A percentile compares a stretch with the other conserved stretches of the same genome.
These are phyloP conservation scores for Pluvialis apricaria DNA, from an alignment of 2,113 vertebrate species.

Conservation along the genomic window DNA sequence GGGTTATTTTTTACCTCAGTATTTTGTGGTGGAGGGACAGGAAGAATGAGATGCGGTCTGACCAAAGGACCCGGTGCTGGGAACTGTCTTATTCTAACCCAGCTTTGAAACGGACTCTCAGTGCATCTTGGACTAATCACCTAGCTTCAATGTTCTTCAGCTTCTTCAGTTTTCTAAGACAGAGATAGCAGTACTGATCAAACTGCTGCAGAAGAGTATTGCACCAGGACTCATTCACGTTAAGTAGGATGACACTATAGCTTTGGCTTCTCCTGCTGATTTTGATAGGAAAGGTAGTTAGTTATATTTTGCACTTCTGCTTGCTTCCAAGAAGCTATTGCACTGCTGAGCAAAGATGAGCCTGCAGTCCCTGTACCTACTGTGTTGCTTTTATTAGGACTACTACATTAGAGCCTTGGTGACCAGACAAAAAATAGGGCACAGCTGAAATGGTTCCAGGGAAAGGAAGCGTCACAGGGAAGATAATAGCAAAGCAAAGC, in stretches of 20 bases:
- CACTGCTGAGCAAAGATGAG: constrained; percentile 49
- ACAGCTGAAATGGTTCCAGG: constrained; percentile 15
- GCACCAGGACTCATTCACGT: neutral
- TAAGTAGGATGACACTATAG: neutral
- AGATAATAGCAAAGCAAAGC: neutral
- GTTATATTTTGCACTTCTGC: constrained; percentile 46
- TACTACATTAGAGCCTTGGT: constrained; percentile 22
- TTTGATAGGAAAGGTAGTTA: constrained; percentile 37
- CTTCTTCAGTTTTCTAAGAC: neutral
- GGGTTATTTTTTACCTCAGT: neutral
- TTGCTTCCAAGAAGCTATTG: constrained; percentile 41
- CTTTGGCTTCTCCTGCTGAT: constrained; percentile 39
- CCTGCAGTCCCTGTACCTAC: constrained; percentile 17
- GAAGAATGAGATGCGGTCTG: neutral
- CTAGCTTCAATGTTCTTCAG: neutral
- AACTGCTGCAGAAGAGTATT: neutral
- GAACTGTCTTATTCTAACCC: neutral
- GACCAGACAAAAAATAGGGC: constrained; percentile 34
- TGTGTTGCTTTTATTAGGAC: constrained; percentile 55
- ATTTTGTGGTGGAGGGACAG: neutral
- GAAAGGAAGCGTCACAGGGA: neutral
- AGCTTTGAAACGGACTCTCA: neutral
- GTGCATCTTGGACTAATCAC: neutral
- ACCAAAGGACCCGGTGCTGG: neutral
- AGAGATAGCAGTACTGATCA: neutral